Evolutionary conservation across 2,888 invertebrate species (phyloP), one percentile per base, ranked within the genome.

Genomic region (Caenorhabditis panamensis): DNA sequence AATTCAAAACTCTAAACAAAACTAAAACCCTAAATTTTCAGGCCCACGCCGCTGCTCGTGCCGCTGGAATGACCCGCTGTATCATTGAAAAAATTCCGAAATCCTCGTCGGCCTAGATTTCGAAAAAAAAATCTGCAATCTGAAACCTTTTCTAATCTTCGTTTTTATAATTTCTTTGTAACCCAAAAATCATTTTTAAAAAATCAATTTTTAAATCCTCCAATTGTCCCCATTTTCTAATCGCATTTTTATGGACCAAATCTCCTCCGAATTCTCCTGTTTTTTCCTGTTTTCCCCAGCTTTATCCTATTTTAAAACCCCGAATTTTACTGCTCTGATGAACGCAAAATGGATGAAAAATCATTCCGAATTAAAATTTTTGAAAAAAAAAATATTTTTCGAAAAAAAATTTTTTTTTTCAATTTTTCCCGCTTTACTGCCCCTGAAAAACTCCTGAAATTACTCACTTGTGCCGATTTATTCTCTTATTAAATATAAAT

Each of bases 31-130:
- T 8, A 37, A 0, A 58, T 53, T 83, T 88, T 77, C 68, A 89
- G 87, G 85, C 90, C 13, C 88, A 89, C 62, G 88, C 90, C 1
- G 84, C 90, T n/a, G 88, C 84, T 18, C 83, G 89, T 16, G 89
- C 90, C 54, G 90, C 89, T 31, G 88, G 88, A 24, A 83, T 88
- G 82, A 79, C 82, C 3, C 78, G 84, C 22, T 82, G 87, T 18
- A 86, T 89, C 73, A 83, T 89, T 41, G 84, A 89, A 47, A 73
- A 81, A 41, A 77, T 89, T 20, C 84, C 82, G 37, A 59, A 66
- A 20, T 20, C 59, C 1, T 56, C 20, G 26, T 31, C 37, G 4
- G 51, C 61, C 16, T 71, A 41, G 53, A 47, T 11, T 41, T 13
- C 13, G 41, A 13, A 41, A 41, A n/a, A n/a, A n/a, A n/a, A n/a